Evolutionary conservation across 1,140 invertebrate species (phyloP).

Genomic region (Anastrepha obliqua): DNA sequence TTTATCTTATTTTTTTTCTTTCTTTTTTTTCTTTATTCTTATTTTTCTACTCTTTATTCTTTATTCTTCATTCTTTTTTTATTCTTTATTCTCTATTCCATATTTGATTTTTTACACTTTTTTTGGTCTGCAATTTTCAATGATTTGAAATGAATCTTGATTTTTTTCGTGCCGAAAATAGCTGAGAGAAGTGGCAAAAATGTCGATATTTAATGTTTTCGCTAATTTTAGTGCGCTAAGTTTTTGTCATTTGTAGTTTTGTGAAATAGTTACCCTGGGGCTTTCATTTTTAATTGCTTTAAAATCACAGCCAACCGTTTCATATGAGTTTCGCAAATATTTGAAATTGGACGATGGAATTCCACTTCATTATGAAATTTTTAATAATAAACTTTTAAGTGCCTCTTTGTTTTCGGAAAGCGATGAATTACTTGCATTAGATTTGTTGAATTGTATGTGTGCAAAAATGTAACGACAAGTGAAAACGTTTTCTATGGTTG

Average conservation of each 20-base stretch:
- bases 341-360: neutral
- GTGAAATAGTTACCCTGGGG: neutral
- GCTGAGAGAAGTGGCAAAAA: neutral
- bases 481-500: neutral
- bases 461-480: neutral
- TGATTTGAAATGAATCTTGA: neutral
- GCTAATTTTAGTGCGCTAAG: neutral
- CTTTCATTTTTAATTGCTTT: neutral
- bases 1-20: neutral
- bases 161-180: conserved; percentile 20
- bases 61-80: no score
- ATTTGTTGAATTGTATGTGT: neutral
- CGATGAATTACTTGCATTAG: neutral
- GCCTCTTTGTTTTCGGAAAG: neutral
- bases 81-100: neutral
- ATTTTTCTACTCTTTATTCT: no score
- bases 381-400: conserved; percentile 34
- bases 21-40: neutral
- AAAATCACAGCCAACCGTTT: neutral
- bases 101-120: neutral
- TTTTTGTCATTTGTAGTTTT: neutral
- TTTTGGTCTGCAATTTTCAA: neutral
- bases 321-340: neutral
- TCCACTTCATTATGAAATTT: conserved; percentile 25
- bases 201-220: neutral